A percentile compares a stretch with the other conserved stretches of the same genome.
Conservation (phyloP, 2,888 invertebrate species). For the Petrophora chlorosata region DNA sequence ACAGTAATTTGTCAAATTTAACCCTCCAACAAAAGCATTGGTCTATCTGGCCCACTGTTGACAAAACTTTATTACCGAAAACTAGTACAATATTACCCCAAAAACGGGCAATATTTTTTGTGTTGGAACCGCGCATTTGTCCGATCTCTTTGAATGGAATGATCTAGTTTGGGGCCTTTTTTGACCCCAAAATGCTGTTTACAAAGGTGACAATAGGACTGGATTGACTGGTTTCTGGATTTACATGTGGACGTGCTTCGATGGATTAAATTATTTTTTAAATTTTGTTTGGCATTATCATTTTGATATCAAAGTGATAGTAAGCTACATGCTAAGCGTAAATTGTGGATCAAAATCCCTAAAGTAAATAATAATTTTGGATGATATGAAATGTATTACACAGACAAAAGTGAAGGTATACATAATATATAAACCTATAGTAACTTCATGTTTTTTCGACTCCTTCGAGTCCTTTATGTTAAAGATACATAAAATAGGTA, state of each 20-base stretch:
- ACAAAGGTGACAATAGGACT: conserved; percentile 64
- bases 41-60: conserved; percentile 75
- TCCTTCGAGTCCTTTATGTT: too few relatives aligned
- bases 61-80: conserved; percentile 83
- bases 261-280: conserved; percentile 33
- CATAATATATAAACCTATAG: too few relatives aligned
- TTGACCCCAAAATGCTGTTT: conserved; percentile 68
- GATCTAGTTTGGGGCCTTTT: conserved; percentile 65
- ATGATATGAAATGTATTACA: too few relatives aligned
- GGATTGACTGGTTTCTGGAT: conserved; percentile 66
- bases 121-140: conserved; percentile 65
- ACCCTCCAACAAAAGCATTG: conserved; percentile 61
- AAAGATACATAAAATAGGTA: too few relatives aligned
- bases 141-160: conserved; percentile 55
- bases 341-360: too few relatives aligned
- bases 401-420: too few relatives aligned
- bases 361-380: too few relatives aligned
- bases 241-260: conserved; percentile 31
- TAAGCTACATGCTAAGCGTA: too few relatives aligned
- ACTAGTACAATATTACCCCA: conserved; percentile 78
- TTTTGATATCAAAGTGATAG: background rate
- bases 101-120: conserved; percentile 71
- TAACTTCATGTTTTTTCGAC: too few relatives aligned
- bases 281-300: conserved; percentile 26
- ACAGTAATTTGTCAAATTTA: conserved; percentile 77